Evolutionary conservation across 2,888 invertebrate species (phyloP), one percentile per base, ranked within the genome.

Genomic region (Diloba caeruleocephala): DNA sequence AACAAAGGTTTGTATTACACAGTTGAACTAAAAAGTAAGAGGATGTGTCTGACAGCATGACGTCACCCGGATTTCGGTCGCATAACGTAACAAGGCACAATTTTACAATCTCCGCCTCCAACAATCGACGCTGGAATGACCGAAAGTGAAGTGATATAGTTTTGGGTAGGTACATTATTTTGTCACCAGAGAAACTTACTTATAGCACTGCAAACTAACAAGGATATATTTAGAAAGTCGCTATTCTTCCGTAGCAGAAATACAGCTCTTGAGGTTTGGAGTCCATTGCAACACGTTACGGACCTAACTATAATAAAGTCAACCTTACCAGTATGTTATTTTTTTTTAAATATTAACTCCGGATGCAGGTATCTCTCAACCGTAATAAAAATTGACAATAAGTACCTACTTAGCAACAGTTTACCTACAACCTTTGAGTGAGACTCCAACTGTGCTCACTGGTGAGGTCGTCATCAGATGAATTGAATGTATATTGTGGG

Each of bases 41-140:
- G 78, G 78, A 82, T 74, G 71, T 71, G 60, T 50, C 59, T 56
- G 59, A 38, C 39, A 59, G 28, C 42, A 33, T 82, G 81, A 84
- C 78, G 77, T 83, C 84, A 84, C 21, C 21, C 21, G 21, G 21
- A 21, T 21, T 21, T 21, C 21, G 21, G 21, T 4, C 21, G 6
- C 5, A 21, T 68, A 72, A 76, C 76, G 74, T 71, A 79, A 81
- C 72, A 60, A 75, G 74, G 71, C 61, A 71, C 64, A 66, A 74
- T 78, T 78, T 75, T 64, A 77, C 84, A 80, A 80, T 78, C 79
- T 81, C 81, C 79, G 76, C 74, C 61, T 78, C 31, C 37, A 34
- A 56, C 44, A 56, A 57, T 45, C 34, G 44, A 44, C 29, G 19
- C 43, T 37, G 33, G 25, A 42, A 39, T 46, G 25, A 29, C 51